These are phyloP conservation scores for Pristionchus exspectatus DNA, from an alignment of 2,888 invertebrate genomes.

Conservation along the genomic window DNA sequence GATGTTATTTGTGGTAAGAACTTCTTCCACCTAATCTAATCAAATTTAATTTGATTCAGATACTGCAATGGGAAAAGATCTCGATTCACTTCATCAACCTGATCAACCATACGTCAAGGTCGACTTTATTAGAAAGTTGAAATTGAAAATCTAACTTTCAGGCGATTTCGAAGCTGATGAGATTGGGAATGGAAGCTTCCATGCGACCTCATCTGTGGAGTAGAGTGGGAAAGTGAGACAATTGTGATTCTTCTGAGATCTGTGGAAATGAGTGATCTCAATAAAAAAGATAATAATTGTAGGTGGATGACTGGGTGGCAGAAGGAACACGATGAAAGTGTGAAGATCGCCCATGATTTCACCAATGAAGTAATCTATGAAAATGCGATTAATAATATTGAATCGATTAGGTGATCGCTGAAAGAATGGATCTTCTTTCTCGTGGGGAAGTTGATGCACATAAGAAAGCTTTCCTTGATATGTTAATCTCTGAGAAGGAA, in stretches of 20 bases:
- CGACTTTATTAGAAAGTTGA: not conserved
- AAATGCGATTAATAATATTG: too few relatives aligned
- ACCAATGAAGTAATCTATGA: not conserved
- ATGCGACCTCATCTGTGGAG: constrained; percentile 19
- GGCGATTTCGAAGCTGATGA: constrained; percentile 8
- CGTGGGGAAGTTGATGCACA: constrained; percentile 12
- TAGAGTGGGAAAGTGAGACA: not conserved
- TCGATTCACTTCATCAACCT: constrained; percentile 30
- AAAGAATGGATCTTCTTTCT: constrained; percentile 17
- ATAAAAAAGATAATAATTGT: not conserved
- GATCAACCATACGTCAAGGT: constrained; percentile 50
- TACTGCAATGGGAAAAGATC: constrained; percentile 41
- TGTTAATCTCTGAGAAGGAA: constrained; percentile 36
- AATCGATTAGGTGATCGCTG: constrained; percentile 42
- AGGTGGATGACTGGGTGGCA: constrained; percentile 18
- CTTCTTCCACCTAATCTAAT: not conserved
- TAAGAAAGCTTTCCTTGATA: constrained; percentile 39
- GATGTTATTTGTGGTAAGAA: constrained; percentile 8
- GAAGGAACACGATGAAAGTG: not conserved
- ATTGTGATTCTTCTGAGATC: not conserved
- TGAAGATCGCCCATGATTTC: constrained; percentile 47
- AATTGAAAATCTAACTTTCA: not conserved
- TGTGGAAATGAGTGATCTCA: not conserved
- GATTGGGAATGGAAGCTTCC: not conserved
- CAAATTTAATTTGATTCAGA: not conserved